Base-by-base conservation (phyloP, 2,113 vertebrate genomes). In the Arizona elegans region DNA sequence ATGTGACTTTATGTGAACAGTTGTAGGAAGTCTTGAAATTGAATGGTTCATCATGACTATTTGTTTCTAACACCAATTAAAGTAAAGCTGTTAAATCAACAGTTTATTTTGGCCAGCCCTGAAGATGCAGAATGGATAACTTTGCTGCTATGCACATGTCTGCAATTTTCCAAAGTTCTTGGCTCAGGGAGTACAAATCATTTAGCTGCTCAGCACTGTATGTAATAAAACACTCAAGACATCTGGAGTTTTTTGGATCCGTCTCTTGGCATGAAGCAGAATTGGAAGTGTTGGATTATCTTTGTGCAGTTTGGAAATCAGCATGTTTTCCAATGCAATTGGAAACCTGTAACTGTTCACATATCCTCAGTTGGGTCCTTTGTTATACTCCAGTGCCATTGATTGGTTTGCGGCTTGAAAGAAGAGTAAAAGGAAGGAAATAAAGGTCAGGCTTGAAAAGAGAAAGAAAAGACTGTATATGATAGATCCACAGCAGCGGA, bases 191-290 rank as follows among this genome's bases (percentile, higher is more conserved):
- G 90, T 24, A 92, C 6, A 91, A 96, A 95, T 94, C 93, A 94
- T 95, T 91, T 96, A 94, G 65, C 90, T 38, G 95, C 95, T 96
- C 96, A 89, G 95, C 7, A 11, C 92, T 95, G 94, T 88, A 50
- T 97, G 95, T 92, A 97, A 97, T 97, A 96, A 97, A 97, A 96
- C n/a, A 93, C 96, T 95, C 94, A 96, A 96, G 96, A 96, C 96
- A 97, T 97, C 96, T 97, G 97, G 96, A 96, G 91, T 96, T 96
- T 97, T 97, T 96, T 97, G 96, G 97, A 96, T 95, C 91, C 92
- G 26, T 94, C 93, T 97, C 96, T 93, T 97, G 97, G 96, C 97
- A 96, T 92, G 88, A 93, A 95, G 96, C 94, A 29, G 89, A 23
- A 93, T 95, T 96, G 2, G 23, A 95, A 96, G 95, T 96, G 96